Base-by-base conservation (phyloP, 2,113 vertebrate genomes). In the Motacilla alba region DNA sequence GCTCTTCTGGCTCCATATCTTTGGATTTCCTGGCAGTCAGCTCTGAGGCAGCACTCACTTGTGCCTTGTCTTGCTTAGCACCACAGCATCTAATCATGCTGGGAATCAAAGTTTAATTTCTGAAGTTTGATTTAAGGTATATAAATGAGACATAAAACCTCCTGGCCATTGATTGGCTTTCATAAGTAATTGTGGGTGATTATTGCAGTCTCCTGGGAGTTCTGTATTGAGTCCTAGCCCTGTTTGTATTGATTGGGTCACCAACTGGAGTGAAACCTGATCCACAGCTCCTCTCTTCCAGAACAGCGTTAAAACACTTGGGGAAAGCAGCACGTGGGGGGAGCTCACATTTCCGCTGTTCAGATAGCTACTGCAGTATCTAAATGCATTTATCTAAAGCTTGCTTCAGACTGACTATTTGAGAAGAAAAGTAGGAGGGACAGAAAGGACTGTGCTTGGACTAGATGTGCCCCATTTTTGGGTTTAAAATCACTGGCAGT, bases 101-200 rank as follows among this genome's bases (percentile, higher is more conserved):
- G 82, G 58, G 56, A 93, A 89, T 82, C 81, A 87, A 84, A 87
- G 92, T 76, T 93, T 75, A 60, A 82, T 93, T 87, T 90, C 37
- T 72, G 58, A 89, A 69, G 77, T 84, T 82, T 93, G 62, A 64
- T 73, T 92, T 94, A 75, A 92, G 58, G 37, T 78, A 76, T 39
- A 82, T 79, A 87, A 89, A 91, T 3, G 49, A 67, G 69, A 79
- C 46, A 46, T n/a, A 82, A 83, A 94, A n/a, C 89, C 50, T 91
- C 87, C 47, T 27, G 58, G 70, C 70, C 70, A 79, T 93, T 96
- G 81, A 76, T 21, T 89, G 7, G 59, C 77, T 97, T 89, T 73
- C 33, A 2, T 87, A 93, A 95, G 66, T 89, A 95, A 94, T 85
- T 87, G 78, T 35, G 55, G 93, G 50, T 87, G 67, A 91, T 94